Base-by-base conservation (phyloP, 2,797 vertebrate species). In the Spatula versicolor region DNA sequence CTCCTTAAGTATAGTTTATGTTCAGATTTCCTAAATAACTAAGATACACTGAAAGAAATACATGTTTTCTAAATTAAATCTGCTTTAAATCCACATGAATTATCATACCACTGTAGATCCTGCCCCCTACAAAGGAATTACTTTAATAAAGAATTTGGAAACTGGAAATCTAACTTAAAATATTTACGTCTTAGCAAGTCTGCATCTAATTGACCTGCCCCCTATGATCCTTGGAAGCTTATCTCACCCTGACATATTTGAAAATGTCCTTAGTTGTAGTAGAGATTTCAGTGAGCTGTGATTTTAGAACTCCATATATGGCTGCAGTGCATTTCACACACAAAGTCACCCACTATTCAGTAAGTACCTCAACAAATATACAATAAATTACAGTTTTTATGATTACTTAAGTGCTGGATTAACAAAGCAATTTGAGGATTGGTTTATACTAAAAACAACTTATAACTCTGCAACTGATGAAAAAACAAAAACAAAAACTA, bases 21-120 rank as follows among this genome's bases (percentile, higher is more conserved):
- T 35, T 76, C 43, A 76, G n/a, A 35, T 37, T 79, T 80, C 20
- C 58, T 60, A 56, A 86, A 46, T 7, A 83, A 33, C 25, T 9
- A 39, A 59, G 56, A 56, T 5, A 14, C 9, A 6, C 8, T 69
- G n/a, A 33, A 80, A 68, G 8, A 92, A 72, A 80, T 23, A 25
- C 73, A 45, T 25, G 21, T 50, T 59, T 50, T 50, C 11, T n/a
- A 62, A 69, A 66, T 84, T 54, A 85, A 15, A 2, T 63, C 20
- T 23, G 3, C 48, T 74, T 66, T 33, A 80, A 71, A 55, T 43
- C 4, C 19, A 30, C 0, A 0, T 28, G 7, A 60, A 31, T 59
- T 33, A 31, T 41, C 11, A 26, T 37, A 59, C 39, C 6, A 14
- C 39, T 64, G 62, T 41, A 64, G 39, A 28, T 28, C 50, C 26